Base-by-base conservation (phyloP, 1,140 invertebrate genomes). In the Neocloeon triangulifer region DNA sequence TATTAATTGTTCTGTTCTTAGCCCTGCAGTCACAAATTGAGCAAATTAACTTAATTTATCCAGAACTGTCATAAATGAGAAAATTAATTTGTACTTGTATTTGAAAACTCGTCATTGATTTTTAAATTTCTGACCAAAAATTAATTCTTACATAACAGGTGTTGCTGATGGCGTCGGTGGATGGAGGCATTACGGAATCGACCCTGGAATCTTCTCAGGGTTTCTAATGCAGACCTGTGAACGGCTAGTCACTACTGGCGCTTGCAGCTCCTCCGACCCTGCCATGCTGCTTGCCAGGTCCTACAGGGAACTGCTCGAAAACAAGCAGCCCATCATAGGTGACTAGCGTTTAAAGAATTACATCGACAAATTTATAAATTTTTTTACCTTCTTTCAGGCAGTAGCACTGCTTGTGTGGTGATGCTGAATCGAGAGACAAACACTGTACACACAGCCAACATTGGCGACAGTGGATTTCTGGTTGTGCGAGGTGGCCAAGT, bases 131-230 rank as follows among this genome's bases (percentile, higher is more conserved):
- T n/a, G n/a, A n/a, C n/a, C n/a, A n/a, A n/a, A n/a, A n/a, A n/a
- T n/a, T n/a, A n/a, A n/a, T n/a, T n/a, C n/a, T n/a, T n/a, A n/a
- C n/a, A n/a, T n/a, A n/a, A n/a, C n/a, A n/a, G 88, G 91, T 46
- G 86, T 97, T 39, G 92, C 92, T 31, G 92, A 97, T 59, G 91
- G 91, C 36, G 91, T 97, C 33, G 91, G 91, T 34, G 91, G 91
- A 30, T 97, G 91, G 91, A 64, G 88, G 44, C 75, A 77, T 38
- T 94, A 95, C 55, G 91, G 89, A n/a, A 81, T 97, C 34, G 88
- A 97, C 60, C 91, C 91, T 3, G 89, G 89, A 19, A 75, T 84
- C 47, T 96, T 96, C 58, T 89, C 88, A 12, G 69, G 69, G 37
- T 79, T 79, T 45, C 56, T 97, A 36, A 95, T 97, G 89, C 67